Evolutionary conservation across 2,888 invertebrate species (phyloP), one percentile per base, ranked within the genome.

Genomic region (Ethmia dodecea): DNA sequence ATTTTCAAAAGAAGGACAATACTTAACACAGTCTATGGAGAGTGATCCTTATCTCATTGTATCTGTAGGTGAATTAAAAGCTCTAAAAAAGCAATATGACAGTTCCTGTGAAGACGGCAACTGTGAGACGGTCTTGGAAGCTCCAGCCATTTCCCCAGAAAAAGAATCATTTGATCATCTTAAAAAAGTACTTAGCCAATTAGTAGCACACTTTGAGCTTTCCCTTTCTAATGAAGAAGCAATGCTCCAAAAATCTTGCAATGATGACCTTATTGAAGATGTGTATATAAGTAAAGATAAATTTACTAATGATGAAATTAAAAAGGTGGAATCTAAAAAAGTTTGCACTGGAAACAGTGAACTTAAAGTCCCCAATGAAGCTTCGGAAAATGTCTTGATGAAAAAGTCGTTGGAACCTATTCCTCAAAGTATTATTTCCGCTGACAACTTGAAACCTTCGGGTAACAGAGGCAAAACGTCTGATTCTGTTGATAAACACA

Each of bases 1-100:
- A 34, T 98, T 95, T 69, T 88, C 90, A 4, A 86, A 89, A 39
- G 96, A 97, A 70, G 95, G 93, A 1, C 72, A 84, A 9, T 88
- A 90, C 47, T 74, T 97, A n/a, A 69, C 89, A 0, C 79, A 89
- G 10, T 88, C 90, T 0, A 65, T 93, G 42, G 60, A 79, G 3
- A 70, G 79, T 1, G 76, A 91, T 44, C 88, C 90, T 0, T 70
- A 84, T 5, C 53, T 92, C 11, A 73, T 84, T 18, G 78, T 92
- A 0, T 86, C 83, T 0, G 66, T 90, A 2, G 84, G 87, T 1
- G 89, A 89, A 40, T 58, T 84, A 2, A 80, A 76, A 40, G 69
- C 74, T 0, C 53, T 86, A 35, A 74, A 69, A 47, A 55, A 47
- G 2, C 58, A 70, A n/a, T 57, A 47, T 25, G 69, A 70, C 5